Base-by-base conservation (phyloP, 1,140 invertebrate species). In the Arctopsyche grandis region DNA sequence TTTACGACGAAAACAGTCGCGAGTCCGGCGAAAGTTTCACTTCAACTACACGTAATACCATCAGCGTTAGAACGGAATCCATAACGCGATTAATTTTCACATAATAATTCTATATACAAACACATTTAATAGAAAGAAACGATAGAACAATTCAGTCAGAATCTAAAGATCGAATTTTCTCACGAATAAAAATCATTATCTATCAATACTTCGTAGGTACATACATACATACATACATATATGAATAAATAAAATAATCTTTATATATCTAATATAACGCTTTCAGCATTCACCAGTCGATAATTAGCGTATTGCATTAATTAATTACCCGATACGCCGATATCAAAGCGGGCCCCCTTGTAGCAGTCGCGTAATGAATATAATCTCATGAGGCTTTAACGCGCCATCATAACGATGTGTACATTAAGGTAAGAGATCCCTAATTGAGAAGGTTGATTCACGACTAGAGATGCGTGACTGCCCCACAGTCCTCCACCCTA, bases 361-460 rank as follows among this genome's bases (percentile, higher is more conserved):
- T 22, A 22, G 21, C 22, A 9, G 21, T 12, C 22, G n/a, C 66
- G 21, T 69, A 66, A 58, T 80, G 79, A 77, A 80, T 80, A 60
- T 75, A 77, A 70, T 58, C 79, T 80, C 79, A 46, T 77, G 79
- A 73, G 79, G 69, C 19, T 80, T 66, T 66, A 43, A 26, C 26
- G 56, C 69, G 69, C 77, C 75, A 56, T 81, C 78, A 78, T 82
- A 80, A 78, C 78, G 69, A 74, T 56, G 69, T 77, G 56, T 81
- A 79, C 78, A 82, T 81, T 81, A 80, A 82, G 81, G 81, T 82
- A 82, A 82, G 75, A 75, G 70, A 76, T 79, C 76, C 75, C 75
- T 82, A 80, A 82, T 82, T 82, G 78, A 78, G 75, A 75, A 79
- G 81, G 76, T 79, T 80, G 78, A 52, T 79, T 79, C 69, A 73